Evolutionary conservation across 1,140 invertebrate species (phyloP), one percentile per base, ranked within the genome.

Genomic region (Macrosteles quadrilineatus): DNA sequence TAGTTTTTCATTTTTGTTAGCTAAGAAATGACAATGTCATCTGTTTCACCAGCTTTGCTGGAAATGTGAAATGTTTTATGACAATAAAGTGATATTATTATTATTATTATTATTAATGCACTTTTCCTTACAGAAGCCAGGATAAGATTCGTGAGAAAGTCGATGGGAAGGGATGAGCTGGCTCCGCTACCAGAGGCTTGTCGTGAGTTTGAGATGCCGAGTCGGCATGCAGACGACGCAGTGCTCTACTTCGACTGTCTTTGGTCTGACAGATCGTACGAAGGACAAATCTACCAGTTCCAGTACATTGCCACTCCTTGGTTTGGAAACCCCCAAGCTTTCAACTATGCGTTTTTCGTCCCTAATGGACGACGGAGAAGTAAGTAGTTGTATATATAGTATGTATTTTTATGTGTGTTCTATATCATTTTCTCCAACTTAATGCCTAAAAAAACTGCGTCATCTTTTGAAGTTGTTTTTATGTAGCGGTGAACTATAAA

Each of bases 161-260:
- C 55, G 6, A 9, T 59, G 21, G 25, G 11, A 29, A 25, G 25
- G n/a, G 21, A 63, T 50, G 57, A 63, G 25, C 19, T 17, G 23
- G 6, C 27, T 11, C 11, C 3, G n/a, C n/a, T 30, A 2, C 55
- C 68, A 30, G 30, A 64, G 17, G 29, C 55, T 14, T 69, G 68
- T 50, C 14, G 68, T 14, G 57, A 63, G 68, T 69, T 69, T 36
- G 32, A 63, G 27, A 59, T 69, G 30, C 11, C 53, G 9, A n/a
- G 30, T n/a, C 23, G 36, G 1, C 17, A 40, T 25, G 17, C 68
- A 6, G 19, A 40, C 30, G 36, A 50, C 25, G 43, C 68, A 6
- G 36, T 19, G 1, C 29, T 69, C 12, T 69, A 63, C 59, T 64
- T 45, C 23, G 68, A 69, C 29, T 69, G 68, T 57, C 57, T 69